Conservation (phyloP, 1,140 invertebrate species). For the Polypedilum vanderplanki region DNA sequence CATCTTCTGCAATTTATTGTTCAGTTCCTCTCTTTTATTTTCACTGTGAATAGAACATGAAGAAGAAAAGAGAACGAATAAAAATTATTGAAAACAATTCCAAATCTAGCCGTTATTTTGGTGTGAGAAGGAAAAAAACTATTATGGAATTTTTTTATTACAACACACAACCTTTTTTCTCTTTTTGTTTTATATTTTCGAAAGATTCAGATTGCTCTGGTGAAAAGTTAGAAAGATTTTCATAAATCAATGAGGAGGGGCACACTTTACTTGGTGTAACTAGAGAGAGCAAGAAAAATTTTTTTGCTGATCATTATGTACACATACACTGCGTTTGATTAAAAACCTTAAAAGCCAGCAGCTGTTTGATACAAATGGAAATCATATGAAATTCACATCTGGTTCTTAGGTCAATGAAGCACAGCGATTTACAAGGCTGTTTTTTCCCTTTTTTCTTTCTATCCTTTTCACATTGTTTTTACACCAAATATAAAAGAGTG, state of each 20-base stretch:
- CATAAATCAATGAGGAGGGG: slow-evolving; percentile 22
- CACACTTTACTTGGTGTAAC: background rate
- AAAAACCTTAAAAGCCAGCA: background rate
- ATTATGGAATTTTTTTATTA: slow-evolving; percentile 17
- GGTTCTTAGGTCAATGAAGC: slow-evolving; percentile 25
- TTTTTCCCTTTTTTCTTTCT: background rate
- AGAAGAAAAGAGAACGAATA: background rate
- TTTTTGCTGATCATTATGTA: slow-evolving; percentile 17
- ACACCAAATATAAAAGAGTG: too few species aligned
- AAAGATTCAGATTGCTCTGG: background rate
- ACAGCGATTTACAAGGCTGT: slow-evolving; percentile 20
- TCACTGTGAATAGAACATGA: slow-evolving; percentile 34
- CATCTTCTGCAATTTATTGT: slow-evolving; percentile 41
- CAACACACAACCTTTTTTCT: background rate
- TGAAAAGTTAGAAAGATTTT: slow-evolving; percentile 23
- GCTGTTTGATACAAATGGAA: background rate
- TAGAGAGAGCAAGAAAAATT: background rate
- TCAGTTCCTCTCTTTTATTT: slow-evolving; percentile 41
- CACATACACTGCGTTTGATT: slow-evolving; percentile 21
- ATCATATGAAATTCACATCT: slow-evolving; percentile 19
- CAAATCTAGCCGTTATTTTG: background rate
- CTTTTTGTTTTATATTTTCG: background rate
- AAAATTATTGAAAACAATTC: slow-evolving; percentile 13
- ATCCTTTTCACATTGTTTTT: background rate
- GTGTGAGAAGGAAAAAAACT: background rate